Base-by-base conservation (phyloP, 2,797 vertebrate genomes). In the Characodon lateralis region DNA sequence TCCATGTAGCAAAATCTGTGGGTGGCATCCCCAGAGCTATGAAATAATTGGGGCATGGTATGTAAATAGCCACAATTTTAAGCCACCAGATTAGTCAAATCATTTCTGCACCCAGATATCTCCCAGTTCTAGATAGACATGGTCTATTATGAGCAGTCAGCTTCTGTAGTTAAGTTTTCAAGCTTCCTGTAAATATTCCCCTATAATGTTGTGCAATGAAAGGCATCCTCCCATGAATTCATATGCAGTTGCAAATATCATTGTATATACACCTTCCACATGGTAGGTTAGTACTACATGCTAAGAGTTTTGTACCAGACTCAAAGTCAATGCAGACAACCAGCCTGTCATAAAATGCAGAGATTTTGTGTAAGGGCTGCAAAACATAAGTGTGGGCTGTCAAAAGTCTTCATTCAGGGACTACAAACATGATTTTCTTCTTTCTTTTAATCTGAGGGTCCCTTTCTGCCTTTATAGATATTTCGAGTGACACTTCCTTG, bases 401-500 rank as follows among this genome's bases (percentile, higher is more conserved):
- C 41, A 46, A 69, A 46, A 14, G 10, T 14, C 26, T 46, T 69
- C 41, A n/a, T 69, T 12, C 24, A 26, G 66, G 6, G 66, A 46
- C 41, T 43, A 6, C 5, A 51, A 41, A 53, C 3, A 76, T 73
- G 24, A 53, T 35, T 26, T 18, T 83, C 68, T 43, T 79, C 71
- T 20, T 65, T 81, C 10, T 71, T 53, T 61, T 76, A 2, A 80
- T 79, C 43, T 20, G 58, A 78, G 58, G 51, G 73, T 56, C 72
- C 31, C 50, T 39, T 35, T 24, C 79, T 84, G 72, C 66, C 26
- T 74, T 68, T 1, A 3, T 41, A 56, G 73, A 76, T 78, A 78
- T 43, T 81, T 83, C 81, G 68, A 83, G 74, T 6, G 18, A 61
- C 41, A 59, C 73, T 72, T 79, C 50, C 24, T 59, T 48, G 68